phyloP scores from a whole-genome alignment of 2,888 invertebrate species.

The Cephus sareptanus region DNA sequence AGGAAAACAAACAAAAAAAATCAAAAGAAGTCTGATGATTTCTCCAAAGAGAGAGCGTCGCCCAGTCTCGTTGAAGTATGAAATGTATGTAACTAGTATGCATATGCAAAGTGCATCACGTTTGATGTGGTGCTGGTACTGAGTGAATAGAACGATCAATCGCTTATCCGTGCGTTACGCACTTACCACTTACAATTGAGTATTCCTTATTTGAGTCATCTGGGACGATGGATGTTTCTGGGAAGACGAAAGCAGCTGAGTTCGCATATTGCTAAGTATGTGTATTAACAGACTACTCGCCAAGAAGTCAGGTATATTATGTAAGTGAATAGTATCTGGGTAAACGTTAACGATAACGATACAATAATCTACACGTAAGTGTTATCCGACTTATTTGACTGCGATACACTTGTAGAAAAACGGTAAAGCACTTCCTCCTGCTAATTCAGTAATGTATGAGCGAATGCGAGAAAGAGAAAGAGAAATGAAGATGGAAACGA shows the following conservation, averaged over 20 bases:
- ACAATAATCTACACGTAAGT: background rate
- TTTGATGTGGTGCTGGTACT: background rate
- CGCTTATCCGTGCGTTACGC: background rate
- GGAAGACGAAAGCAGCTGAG: background rate
- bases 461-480: slow-evolving; percentile 10
- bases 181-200: background rate
- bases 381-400: background rate
- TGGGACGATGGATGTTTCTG: background rate
- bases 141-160: background rate
- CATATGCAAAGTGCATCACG: background rate
- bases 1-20: background rate
- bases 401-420: background rate
- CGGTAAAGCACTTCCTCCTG: background rate
- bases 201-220: background rate
- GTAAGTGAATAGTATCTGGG: background rate
- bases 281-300: background rate
- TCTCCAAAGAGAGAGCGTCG: background rate
- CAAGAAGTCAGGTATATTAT: background rate
- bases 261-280: background rate
- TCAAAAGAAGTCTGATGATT: background rate
- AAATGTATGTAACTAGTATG: background rate
- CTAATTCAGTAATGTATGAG: slow-evolving; percentile 4
- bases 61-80: background rate
- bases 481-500: slow-evolving; percentile 15
- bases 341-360: background rate